Evolutionary conservation across 2,797 vertebrate species (phyloP).

Genomic region (Halcyon leucocephala): DNA sequence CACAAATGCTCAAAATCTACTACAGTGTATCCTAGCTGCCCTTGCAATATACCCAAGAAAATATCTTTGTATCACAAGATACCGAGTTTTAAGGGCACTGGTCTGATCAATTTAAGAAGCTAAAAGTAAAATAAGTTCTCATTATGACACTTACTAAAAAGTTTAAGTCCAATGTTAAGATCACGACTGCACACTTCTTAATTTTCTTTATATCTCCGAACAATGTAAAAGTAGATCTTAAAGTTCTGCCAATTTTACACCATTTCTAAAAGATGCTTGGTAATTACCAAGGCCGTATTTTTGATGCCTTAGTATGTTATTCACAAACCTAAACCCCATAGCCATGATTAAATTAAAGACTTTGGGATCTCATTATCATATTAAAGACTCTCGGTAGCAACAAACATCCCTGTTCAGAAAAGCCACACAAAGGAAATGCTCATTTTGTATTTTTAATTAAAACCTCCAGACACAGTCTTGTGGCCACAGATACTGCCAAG

Average conservation of each 20-base stretch:
- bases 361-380: constrained; percentile 41
- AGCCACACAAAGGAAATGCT: not conserved
- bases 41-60: not conserved
- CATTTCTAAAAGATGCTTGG: not conserved
- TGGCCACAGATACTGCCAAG: not conserved
- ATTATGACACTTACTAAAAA: not conserved
- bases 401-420: not conserved
- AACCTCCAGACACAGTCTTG: not conserved
- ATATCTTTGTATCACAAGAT: not conserved
- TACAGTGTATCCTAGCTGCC: not conserved
- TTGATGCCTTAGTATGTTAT: not conserved
- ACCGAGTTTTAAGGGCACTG: not conserved
- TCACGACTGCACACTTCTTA: not conserved
- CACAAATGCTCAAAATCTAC: not conserved
- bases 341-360: not conserved
- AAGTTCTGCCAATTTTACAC: not conserved
- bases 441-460: constrained; percentile 29
- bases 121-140: not conserved
- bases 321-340: not conserved
- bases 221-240: not conserved
- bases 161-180: not conserved
- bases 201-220: not conserved
- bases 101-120: not conserved
- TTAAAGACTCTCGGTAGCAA: constrained; percentile 22
- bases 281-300: not conserved